Conservation (phyloP, 1,140 invertebrate genomes). For the Drosophila baimaii region DNA sequence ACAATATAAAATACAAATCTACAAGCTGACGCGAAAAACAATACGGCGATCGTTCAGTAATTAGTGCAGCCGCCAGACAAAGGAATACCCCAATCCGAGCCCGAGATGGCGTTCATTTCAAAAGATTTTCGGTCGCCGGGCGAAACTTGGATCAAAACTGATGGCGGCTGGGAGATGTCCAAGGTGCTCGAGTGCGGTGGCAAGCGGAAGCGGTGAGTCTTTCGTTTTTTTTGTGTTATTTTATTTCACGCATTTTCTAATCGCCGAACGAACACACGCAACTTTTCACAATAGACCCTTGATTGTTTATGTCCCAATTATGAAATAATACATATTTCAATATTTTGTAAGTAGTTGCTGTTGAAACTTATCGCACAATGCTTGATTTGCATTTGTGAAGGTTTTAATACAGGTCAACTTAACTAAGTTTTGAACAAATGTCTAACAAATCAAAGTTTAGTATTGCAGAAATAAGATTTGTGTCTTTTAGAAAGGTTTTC, state of each 20-base stretch:
- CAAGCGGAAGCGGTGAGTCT: conserved; percentile 85
- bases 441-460: neutral
- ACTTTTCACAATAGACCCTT: conserved; percentile 21
- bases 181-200: conserved; percentile 94
- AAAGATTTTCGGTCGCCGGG: conserved; percentile 97
- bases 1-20: conserved; percentile 44
- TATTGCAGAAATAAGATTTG: neutral
- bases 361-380: conserved; percentile 17
- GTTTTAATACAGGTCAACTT: neutral
- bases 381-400: conserved; percentile 27
- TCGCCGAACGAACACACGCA: neutral
- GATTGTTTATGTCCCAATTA: conserved; percentile 23
- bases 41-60: conserved; percentile 46
- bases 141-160: conserved; percentile 98
- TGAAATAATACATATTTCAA: too few relatives aligned
- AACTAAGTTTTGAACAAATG: neutral
- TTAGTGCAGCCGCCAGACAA: conserved; percentile 48
- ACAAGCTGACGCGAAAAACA: conserved; percentile 34
- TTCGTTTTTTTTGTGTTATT: neutral
- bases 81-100: conserved; percentile 17
- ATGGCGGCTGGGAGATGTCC: conserved; percentile 97
- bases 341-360: conserved; percentile 4
- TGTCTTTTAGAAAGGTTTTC: neutral
- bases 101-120: conserved; percentile 96
- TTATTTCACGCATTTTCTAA: conserved; percentile 3